phyloP scores from a whole-genome alignment of 2,797 vertebrate genomes.

The Lithobates pipiens region DNA sequence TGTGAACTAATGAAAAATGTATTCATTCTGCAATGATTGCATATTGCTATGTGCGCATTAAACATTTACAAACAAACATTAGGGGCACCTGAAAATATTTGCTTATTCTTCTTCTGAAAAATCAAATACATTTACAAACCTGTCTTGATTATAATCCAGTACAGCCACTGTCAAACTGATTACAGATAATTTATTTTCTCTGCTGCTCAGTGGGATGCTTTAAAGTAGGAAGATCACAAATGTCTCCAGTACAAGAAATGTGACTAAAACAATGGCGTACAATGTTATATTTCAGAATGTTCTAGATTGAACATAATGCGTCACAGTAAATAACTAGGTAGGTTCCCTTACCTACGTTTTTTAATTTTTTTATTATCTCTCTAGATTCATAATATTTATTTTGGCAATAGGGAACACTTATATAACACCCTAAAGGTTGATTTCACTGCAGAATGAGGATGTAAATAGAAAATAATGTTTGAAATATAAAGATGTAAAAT shows the following conservation, averaged over 20 bases:
- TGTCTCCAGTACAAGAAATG: background rate
- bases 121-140: background rate
- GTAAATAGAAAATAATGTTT: too few species aligned
- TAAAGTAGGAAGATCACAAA: background rate
- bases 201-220: background rate
- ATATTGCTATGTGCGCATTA: background rate
- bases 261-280: background rate
- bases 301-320: too few species aligned
- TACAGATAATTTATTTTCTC: constrained; percentile 8
- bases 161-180: constrained; percentile 1
- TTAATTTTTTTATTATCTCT: too few species aligned
- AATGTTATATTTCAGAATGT: too few species aligned
- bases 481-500: too few species aligned
- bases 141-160: constrained; percentile 2
- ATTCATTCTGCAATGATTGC: background rate
- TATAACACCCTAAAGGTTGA: too few species aligned
- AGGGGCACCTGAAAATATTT: background rate
- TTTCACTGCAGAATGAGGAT: too few species aligned
- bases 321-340: too few species aligned
- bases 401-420: too few species aligned
- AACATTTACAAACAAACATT: constrained; percentile 17
- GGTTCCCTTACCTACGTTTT: too few species aligned
- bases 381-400: too few species aligned
- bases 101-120: background rate
- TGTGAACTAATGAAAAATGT: constrained; percentile 5